Conservation (phyloP, 2,888 invertebrate genomes). For the Harpagoxenus sublaevis region DNA sequence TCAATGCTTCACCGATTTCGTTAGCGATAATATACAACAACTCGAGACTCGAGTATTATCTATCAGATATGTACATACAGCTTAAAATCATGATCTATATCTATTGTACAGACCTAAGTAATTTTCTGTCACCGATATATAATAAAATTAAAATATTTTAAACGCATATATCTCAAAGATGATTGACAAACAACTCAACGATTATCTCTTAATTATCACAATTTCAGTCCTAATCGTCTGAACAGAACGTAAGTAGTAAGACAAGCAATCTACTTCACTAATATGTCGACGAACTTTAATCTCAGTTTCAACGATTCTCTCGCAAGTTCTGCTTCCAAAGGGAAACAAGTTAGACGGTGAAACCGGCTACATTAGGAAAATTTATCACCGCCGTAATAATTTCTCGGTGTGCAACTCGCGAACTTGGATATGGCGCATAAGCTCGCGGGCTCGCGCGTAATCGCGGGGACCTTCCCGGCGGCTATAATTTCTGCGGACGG, state of each 20-base stretch:
- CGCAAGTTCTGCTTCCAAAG: not conserved
- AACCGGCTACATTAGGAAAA: conserved; percentile 13
- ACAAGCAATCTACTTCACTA: not conserved
- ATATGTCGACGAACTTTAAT: conserved; percentile 24
- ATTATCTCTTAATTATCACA: not conserved
- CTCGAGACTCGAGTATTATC: not conserved
- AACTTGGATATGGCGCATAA: not conserved
- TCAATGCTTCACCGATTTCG: conserved; percentile 4
- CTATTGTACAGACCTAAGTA: not conserved
- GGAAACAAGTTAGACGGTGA: conserved; percentile 20
- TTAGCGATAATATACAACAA: not conserved
- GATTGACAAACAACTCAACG: not conserved
- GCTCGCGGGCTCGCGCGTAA: conserved; percentile 9
- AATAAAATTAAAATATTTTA: conserved; percentile 1
- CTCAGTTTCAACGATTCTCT: not conserved
- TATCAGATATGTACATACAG: not conserved
- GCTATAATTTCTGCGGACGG: conserved; percentile 35
- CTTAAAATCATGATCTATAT: not conserved
- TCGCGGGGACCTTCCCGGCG: conserved; percentile 25
- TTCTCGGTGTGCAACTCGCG: conserved; percentile 13
- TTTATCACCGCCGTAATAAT: conserved; percentile 43
- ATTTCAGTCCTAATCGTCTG: not conserved
- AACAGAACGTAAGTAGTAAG: not conserved
- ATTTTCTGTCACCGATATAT: not conserved
- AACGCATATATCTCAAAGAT: not conserved